phyloP scores from a whole-genome alignment of 1,140 invertebrate species.

The Magallana angulata region DNA sequence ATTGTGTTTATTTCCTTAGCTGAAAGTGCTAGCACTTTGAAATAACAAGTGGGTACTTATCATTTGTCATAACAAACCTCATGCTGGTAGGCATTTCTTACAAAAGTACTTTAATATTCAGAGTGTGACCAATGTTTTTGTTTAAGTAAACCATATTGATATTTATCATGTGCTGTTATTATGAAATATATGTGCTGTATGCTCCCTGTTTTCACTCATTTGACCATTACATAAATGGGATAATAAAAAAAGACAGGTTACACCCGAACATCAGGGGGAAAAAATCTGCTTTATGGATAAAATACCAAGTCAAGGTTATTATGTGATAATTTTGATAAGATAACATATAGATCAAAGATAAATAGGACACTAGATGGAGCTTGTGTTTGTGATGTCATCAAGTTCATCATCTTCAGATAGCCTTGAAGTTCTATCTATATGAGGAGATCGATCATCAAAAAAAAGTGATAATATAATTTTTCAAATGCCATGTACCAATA shows the following conservation, averaged over 20 bases:
- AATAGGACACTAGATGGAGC: background rate
- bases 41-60: conserved; percentile 7
- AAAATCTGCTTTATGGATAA: background rate
- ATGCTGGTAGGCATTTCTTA: no score
- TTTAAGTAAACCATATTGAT: no score
- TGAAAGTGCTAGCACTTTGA: background rate
- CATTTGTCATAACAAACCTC: no score
- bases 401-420: background rate
- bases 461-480: no score
- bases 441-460: no score
- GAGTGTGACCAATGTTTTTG: no score
- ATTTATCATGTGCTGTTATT: no score
- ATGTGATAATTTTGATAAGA: background rate
- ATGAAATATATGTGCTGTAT: no score
- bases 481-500: no score
- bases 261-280: background rate
- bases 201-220: no score
- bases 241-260: background rate
- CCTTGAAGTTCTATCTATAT: background rate
- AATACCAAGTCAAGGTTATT: background rate
- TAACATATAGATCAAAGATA: conserved; percentile 17
- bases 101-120: no score
- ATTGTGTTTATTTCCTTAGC: background rate
- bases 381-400: background rate
- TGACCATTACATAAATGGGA: no score